A percentile compares a stretch with the other conserved stretches of the same genome.
Conservation (phyloP, 2,888 invertebrate species). For the Apamea anceps region DNA sequence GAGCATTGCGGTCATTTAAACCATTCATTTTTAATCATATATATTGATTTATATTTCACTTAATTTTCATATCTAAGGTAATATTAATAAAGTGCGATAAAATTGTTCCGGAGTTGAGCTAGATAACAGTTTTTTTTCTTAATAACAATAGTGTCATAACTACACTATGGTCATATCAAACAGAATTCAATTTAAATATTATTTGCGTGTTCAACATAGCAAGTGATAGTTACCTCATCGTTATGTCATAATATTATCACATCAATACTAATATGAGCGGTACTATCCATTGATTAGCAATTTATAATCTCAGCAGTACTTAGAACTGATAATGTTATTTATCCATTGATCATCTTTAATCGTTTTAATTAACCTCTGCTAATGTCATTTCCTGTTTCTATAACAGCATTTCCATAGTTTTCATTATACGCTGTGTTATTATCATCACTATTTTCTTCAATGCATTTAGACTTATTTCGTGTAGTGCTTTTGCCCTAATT, state of each 20-base stretch:
- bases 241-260: conserved; percentile 31
- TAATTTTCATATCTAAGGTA: background rate
- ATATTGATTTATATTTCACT: conserved; percentile 13
- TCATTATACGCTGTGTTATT: background rate
- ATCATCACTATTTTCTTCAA: background rate
- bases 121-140: background rate
- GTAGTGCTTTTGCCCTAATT: background rate
- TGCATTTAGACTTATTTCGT: background rate
- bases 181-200: conserved; percentile 10
- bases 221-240: conserved; percentile 47
- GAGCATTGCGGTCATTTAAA: conserved; percentile 62
- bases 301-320: conserved; percentile 36
- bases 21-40: conserved; percentile 34
- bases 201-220: conserved; percentile 42
- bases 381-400: conserved; percentile 24
- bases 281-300: conserved; percentile 40
- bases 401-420: conserved; percentile 1
- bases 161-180: conserved; percentile 29
- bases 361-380: conserved; percentile 23
- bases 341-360: conserved; percentile 21
- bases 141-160: conserved; percentile 21
- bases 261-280: conserved; percentile 37
- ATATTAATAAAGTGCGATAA: conserved; percentile 20
- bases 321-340: conserved; percentile 20
- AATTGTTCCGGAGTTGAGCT: background rate